phyloP scores from a whole-genome alignment of 2,113 vertebrate species.

The Chamaetylas fuelleborni region DNA sequence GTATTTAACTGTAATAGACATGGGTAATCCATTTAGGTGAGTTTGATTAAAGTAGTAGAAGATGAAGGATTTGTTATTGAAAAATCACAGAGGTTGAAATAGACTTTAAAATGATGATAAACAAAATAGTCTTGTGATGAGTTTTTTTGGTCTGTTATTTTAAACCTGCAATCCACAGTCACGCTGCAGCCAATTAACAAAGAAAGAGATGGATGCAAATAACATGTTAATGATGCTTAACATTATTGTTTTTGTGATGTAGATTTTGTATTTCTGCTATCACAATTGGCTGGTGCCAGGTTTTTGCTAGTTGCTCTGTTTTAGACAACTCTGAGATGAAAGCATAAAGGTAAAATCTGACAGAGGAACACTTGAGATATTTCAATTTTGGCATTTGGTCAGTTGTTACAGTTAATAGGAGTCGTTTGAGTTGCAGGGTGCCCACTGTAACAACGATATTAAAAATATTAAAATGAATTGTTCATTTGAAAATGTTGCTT shows the following conservation, averaged over 20 bases:
- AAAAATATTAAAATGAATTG: background rate
- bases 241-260: background rate
- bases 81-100: background rate
- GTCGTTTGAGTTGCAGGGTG: background rate
- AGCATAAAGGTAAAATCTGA: background rate
- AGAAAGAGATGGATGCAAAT: background rate
- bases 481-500: background rate
- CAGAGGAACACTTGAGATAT: background rate
- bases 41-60: background rate
- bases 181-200: background rate
- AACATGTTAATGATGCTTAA: background rate
- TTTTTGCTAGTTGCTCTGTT: background rate
- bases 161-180: background rate
- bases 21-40: background rate
- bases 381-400: background rate
- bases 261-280: background rate
- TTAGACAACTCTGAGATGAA: background rate
- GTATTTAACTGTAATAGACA: background rate
- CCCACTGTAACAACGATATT: background rate
- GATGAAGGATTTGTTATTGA: background rate
- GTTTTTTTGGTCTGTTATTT: background rate
- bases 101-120: background rate
- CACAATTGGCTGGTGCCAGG: background rate
- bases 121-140: background rate
- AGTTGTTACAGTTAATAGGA: background rate